phyloP scores from a whole-genome alignment of 2,113 vertebrate species.

The Excalfactoria chinensis region DNA sequence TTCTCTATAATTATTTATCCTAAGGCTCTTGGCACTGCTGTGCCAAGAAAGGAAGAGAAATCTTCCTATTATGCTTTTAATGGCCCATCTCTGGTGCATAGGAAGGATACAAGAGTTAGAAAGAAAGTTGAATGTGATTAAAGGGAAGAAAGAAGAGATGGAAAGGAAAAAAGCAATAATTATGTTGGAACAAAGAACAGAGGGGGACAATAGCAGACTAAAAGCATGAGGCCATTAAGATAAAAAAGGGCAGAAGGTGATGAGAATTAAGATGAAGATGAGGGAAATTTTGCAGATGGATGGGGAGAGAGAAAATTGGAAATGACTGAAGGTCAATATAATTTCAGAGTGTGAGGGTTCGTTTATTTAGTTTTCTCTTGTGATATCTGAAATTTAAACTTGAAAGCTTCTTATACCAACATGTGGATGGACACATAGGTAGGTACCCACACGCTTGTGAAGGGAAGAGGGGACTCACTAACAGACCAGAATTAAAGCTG shows the following conservation, averaged over 20 bases:
- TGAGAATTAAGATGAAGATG: background rate
- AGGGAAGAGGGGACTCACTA: background rate
- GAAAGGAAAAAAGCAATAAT: background rate
- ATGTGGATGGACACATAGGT: background rate
- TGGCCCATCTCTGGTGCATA: background rate
- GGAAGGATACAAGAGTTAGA: background rate
- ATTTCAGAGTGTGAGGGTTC: background rate
- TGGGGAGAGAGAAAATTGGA: background rate
- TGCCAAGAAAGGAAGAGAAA: background rate
- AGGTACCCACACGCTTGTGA: background rate
- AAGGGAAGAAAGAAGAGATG: background rate
- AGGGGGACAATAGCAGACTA: background rate
- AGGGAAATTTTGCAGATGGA: background rate
- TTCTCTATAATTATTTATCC: background rate
- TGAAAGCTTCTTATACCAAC: background rate
- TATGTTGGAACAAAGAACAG: background rate
- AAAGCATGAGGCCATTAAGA: background rate
- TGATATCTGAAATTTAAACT: background rate
- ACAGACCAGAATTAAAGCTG: background rate
- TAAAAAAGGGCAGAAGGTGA: background rate
- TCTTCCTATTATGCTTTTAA: background rate
- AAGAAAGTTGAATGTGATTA: background rate
- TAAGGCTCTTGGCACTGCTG: background rate
- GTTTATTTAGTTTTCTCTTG: background rate
- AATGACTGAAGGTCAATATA: background rate